phyloP scores from a whole-genome alignment of 1,140 invertebrate species.

The Mactra quadrangularis region DNA sequence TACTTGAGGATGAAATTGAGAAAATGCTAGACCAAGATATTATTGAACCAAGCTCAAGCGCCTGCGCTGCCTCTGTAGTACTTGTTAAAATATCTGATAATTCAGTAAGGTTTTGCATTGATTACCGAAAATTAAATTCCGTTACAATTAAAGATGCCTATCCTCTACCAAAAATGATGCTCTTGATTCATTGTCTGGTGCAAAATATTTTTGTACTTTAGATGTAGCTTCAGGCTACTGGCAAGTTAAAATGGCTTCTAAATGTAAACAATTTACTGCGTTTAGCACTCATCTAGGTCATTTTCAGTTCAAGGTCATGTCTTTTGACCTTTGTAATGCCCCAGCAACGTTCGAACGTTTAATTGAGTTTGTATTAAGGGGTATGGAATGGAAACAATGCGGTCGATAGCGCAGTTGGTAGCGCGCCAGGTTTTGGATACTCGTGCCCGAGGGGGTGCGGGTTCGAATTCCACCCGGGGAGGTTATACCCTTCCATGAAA shows the following conservation, averaged over 20 bases:
- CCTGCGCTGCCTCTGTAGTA: slow-evolving; percentile 83
- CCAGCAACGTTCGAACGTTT: slow-evolving; percentile 72
- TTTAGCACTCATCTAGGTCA: slow-evolving; percentile 53
- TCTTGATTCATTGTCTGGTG: slow-evolving; percentile 60
- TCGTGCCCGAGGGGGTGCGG: too few species aligned
- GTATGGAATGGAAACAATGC: slow-evolving; percentile 50
- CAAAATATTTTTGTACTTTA: slow-evolving; percentile 82
- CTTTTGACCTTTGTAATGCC: slow-evolving; percentile 72
- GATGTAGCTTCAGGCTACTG: slow-evolving; percentile 84
- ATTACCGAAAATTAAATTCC: slow-evolving; percentile 81
- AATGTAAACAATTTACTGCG: slow-evolving; percentile 46
- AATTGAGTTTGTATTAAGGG: slow-evolving; percentile 68
- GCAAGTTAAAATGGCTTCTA: slow-evolving; percentile 79
- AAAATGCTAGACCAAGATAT: slow-evolving; percentile 65
- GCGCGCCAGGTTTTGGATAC: too few species aligned
- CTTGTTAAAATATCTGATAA: slow-evolving; percentile 83
- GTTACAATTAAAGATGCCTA: slow-evolving; percentile 63
- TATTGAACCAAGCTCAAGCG: slow-evolving; percentile 68
- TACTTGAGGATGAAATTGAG: slow-evolving; percentile 59
- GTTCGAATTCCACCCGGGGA: too few species aligned
- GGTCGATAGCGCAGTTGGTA: too few species aligned
- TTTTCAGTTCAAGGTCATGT: slow-evolving; percentile 62
- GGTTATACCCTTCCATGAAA: too few species aligned
- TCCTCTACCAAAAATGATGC: slow-evolving; percentile 65
- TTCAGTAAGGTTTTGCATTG: slow-evolving; percentile 83